phyloP scores from a whole-genome alignment of 2,797 vertebrate species.

The Ptychadena robeensis region DNA sequence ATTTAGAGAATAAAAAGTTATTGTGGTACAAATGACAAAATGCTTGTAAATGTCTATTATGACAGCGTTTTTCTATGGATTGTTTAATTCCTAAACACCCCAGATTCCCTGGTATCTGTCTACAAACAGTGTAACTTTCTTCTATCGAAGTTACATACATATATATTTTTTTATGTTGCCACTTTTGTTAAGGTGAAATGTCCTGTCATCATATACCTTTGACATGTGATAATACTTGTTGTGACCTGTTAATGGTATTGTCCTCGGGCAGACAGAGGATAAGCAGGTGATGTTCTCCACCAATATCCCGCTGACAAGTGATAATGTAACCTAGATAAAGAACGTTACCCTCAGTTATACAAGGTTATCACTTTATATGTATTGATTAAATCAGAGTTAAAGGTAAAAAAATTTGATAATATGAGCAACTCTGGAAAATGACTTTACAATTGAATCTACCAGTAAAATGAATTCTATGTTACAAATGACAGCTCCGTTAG shows the following conservation, averaged over 20 bases:
- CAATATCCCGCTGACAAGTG: conserved; percentile 5
- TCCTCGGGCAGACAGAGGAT: not conserved
- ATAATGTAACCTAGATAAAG: not conserved
- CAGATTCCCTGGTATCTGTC: no score
- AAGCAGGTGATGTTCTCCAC: conserved; percentile 1
- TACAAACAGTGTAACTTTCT: no score
- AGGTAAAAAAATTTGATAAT: not conserved
- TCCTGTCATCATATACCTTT: not conserved
- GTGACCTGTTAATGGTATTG: conserved; percentile 9
- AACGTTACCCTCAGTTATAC: not conserved
- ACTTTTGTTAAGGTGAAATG: conserved; percentile 2
- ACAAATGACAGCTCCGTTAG: no score
- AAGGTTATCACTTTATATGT: not conserved
- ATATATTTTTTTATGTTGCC: not conserved
- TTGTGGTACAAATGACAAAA: no score
- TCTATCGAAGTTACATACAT: not conserved
- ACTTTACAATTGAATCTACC: not conserved
- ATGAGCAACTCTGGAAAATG: not conserved
- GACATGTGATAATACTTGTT: not conserved
- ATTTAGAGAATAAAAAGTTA: no score
- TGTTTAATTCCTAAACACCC: no score
- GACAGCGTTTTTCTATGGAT: no score
- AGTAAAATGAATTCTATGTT: no score
- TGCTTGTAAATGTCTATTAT: no score
- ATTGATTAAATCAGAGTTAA: conserved; percentile 1